These are phyloP conservation scores for Calameuta filiformis DNA, from an alignment of 2,888 invertebrate genomes.

Conservation along the genomic window DNA sequence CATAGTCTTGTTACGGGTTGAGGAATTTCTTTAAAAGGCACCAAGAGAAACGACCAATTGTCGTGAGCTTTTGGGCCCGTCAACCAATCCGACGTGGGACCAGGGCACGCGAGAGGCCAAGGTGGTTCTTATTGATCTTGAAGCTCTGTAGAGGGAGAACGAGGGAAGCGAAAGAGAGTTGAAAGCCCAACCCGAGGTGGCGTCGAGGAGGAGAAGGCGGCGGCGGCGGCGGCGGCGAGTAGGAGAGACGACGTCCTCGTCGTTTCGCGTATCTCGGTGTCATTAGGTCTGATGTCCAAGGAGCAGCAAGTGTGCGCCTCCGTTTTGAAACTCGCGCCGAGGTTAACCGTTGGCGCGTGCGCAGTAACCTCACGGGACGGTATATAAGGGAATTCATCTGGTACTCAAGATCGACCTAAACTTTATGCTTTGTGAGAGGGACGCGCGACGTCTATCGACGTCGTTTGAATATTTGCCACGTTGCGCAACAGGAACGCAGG, in stretches of 20 bases:
- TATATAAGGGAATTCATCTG: background rate
- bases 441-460: background rate
- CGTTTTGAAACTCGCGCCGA: background rate
- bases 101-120: conserved; percentile 29
- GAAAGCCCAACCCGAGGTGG: conserved; percentile 6
- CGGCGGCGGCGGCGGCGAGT: background rate
- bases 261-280: background rate
- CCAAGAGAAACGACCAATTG: background rate
- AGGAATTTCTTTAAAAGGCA: background rate
- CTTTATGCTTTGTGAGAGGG: background rate
- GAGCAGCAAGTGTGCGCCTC: background rate
- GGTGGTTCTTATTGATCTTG: conserved; percentile 46
- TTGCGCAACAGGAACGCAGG: background rate
- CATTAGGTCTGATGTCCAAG: background rate
- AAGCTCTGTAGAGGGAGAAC: conserved; percentile 16
- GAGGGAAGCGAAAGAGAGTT: conserved; percentile 11
- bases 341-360: background rate
- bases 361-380: background rate
- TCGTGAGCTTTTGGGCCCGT: conserved; percentile 6
- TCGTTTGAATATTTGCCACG: background rate
- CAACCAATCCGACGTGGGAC: conserved; percentile 7
- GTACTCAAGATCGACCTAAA: background rate
- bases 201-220: no score
- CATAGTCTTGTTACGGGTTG: background rate
- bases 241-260: background rate